Percentiles rank a stretch among this genome's conserved stretches.
Evolutionary conservation across 30 jellyfish, hydroid and myxozoan genomes (phyloP).

Genomic region (Turritopsis rubra): DNA sequence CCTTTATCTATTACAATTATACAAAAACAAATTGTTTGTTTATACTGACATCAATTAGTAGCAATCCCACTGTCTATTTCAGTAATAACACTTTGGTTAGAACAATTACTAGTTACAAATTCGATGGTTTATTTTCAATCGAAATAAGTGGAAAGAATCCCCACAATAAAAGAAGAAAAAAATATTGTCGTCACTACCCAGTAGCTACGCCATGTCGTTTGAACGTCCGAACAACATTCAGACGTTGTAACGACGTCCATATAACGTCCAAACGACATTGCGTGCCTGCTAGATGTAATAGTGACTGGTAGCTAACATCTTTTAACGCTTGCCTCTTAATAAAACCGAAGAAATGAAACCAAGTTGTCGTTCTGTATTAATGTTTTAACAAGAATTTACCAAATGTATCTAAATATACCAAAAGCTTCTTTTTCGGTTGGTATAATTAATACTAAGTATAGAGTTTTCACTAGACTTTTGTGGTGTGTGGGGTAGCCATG

Average conservation of each 20-base stretch:
- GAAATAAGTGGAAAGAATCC: not conserved
- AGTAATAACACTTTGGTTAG: no score
- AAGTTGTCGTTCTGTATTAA: no score
- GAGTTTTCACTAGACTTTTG: not conserved
- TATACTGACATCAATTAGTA: not conserved
- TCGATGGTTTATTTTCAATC: not conserved
- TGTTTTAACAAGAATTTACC: not conserved
- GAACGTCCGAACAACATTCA: no score
- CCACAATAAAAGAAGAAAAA: no score
- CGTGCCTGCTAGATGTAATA: no score
- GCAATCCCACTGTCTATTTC: not conserved
- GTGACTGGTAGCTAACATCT: not conserved
- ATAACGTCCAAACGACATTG: no score
- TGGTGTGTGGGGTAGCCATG: no score
- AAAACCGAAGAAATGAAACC: not conserved
- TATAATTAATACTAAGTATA: not conserved
- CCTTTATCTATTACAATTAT: not conserved
- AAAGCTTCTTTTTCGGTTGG: no score
- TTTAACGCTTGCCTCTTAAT: not conserved
- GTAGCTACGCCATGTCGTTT: no score
- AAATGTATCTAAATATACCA: no score
- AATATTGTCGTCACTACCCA: not conserved
- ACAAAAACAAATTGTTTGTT: not conserved
- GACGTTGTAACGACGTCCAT: no score
- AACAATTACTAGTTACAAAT: not conserved